Percentiles rank a stretch among this genome's conserved stretches.
These are phyloP conservation scores for Drosophila limbata DNA, from an alignment of 2,888 invertebrate genomes.

Conservation along the genomic window DNA sequence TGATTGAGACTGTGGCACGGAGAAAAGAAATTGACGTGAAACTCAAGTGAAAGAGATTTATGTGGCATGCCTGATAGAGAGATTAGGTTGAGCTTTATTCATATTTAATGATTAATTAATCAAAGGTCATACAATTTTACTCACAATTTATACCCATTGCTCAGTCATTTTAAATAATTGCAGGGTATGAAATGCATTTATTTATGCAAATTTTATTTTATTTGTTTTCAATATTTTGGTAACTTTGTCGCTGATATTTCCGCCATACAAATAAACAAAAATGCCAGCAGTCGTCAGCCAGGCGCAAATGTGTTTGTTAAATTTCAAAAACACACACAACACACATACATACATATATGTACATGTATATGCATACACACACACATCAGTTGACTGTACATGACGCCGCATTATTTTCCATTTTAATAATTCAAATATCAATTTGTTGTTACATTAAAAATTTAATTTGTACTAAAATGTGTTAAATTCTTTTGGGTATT, in stretches of 20 bases:
- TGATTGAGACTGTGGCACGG: too few species aligned
- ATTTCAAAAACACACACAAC: conserved; percentile 42
- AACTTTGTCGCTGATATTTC: conserved; percentile 80
- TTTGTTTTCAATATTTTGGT: conserved; percentile 80
- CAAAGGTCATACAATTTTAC: background rate
- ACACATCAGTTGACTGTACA: conserved; percentile 45
- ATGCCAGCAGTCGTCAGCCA: conserved; percentile 63
- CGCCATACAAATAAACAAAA: conserved; percentile 76
- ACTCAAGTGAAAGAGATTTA: too few species aligned
- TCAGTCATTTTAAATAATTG: background rate
- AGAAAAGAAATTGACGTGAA: too few species aligned
- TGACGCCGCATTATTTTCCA: conserved; percentile 77
- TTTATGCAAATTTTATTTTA: conserved; percentile 80
- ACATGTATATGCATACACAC: conserved; percentile 15
- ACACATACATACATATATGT: conserved; percentile 19
- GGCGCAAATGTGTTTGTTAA: conserved; percentile 69
- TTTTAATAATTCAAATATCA: conserved; percentile 80
- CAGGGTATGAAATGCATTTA: conserved; percentile 61
- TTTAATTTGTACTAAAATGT: conserved; percentile 81
- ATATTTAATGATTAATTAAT: background rate
- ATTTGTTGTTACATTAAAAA: conserved; percentile 80
- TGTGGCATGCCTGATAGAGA: too few species aligned
- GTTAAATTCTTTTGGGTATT: conserved; percentile 80
- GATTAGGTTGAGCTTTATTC: too few species aligned
- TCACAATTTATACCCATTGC: background rate